These are phyloP conservation scores for Sorex maritimensis DNA, from an alignment of 2,797 vertebrate genomes.

Conservation along the genomic window DNA sequence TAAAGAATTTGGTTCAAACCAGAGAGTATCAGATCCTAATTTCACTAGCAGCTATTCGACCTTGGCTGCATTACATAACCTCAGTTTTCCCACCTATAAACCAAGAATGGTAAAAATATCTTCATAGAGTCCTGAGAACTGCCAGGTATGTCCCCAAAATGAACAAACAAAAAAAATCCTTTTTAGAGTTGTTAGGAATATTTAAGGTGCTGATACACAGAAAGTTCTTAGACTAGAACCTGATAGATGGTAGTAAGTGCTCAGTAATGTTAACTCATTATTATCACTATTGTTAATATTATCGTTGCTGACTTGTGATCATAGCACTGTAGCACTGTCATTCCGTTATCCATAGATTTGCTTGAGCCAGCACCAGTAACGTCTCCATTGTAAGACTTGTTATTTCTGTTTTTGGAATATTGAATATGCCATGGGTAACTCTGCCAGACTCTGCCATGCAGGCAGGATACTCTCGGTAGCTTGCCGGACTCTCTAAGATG, in stretches of 20 bases:
- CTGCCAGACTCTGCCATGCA: no score
- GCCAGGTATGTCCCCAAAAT: no score
- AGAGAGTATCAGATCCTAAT: background rate
- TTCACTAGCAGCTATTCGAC: background rate
- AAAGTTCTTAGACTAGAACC: slow-evolving; percentile 6
- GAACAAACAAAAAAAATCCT: no score
- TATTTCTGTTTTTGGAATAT: no score
- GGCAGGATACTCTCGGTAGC: no score
- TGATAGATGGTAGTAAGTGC: slow-evolving; percentile 11
- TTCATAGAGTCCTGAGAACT: background rate
- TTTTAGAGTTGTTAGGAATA: background rate
- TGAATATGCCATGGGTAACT: no score
- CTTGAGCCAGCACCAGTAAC: no score
- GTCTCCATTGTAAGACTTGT: no score
- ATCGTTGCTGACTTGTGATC: background rate
- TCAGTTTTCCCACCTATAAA: background rate
- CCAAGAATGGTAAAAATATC: slow-evolving; percentile 17
- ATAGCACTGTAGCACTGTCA: background rate
- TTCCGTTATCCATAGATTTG: no score
- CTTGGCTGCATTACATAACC: slow-evolving; percentile 9
- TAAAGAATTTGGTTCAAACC: slow-evolving; percentile 8
- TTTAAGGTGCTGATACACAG: slow-evolving; percentile 18
- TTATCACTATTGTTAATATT: background rate
- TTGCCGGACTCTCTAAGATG: no score
- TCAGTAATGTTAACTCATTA: background rate